Evolutionary conservation across 2,888 invertebrate genomes (phyloP).

Genomic region (Perdita meconis): DNA sequence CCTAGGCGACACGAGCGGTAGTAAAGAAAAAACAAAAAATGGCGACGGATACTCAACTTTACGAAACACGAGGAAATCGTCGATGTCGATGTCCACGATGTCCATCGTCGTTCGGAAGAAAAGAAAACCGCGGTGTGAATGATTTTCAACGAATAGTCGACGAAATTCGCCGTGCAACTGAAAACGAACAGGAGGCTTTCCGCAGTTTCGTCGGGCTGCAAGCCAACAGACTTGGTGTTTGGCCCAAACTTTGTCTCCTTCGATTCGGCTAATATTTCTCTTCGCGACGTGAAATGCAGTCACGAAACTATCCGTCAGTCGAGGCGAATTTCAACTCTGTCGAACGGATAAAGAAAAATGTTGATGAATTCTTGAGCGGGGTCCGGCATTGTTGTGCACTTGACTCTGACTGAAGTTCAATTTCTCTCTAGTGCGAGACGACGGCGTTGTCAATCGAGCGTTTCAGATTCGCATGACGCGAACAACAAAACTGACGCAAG

Average conservation of each 20-base stretch:
- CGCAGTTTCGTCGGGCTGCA: constrained; percentile 60
- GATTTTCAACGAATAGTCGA: not conserved
- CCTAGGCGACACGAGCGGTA: not conserved
- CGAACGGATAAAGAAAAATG: not conserved
- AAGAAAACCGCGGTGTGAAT: not conserved
- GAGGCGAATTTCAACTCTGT: constrained; percentile 21
- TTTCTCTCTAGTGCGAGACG: too few relatives aligned
- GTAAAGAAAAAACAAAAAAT: not conserved
- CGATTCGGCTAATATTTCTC: constrained; percentile 29
- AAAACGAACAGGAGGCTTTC: constrained; percentile 26
- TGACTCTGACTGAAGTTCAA: not conserved
- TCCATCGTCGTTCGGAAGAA: constrained; percentile 70
- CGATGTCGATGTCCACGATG: constrained; percentile 78
- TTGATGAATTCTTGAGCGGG: not conserved
- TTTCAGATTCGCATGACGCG: too few relatives aligned
- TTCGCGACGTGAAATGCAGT: constrained; percentile 4
- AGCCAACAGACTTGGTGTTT: constrained; percentile 72
- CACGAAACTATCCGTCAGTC: constrained; percentile 28
- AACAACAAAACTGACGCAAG: too few relatives aligned
- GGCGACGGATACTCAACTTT: constrained; percentile 78
- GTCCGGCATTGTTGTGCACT: not conserved
- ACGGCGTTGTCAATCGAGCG: not conserved
- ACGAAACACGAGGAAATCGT: constrained; percentile 77
- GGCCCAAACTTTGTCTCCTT: constrained; percentile 77
- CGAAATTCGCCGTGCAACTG: constrained; percentile 40